Evolutionary conservation across 2,797 vertebrate genomes (phyloP).

Genomic region (Bovichtus variegatus): DNA sequence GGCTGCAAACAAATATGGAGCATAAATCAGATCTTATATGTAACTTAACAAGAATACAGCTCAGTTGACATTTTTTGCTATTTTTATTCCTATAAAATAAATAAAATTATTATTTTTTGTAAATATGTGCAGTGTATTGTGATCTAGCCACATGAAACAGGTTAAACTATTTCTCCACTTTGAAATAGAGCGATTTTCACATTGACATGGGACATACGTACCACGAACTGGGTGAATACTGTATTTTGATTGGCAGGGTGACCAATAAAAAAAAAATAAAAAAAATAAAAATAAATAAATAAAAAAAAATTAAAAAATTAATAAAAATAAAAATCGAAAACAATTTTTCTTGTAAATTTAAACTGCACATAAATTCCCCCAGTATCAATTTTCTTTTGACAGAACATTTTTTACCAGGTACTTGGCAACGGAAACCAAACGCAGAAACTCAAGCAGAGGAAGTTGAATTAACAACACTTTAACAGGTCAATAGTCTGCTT

Average conservation of each 20-base stretch:
- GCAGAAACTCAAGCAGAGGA: not conserved
- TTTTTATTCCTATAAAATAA: too few species aligned
- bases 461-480: conserved; percentile 10
- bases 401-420: too few species aligned
- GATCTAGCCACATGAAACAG: not conserved
- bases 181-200: not conserved
- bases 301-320: too few species aligned
- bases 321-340: too few species aligned
- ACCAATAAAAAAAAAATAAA: too few species aligned
- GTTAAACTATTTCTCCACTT: not conserved
- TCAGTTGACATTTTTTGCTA: not conserved
- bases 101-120: not conserved
- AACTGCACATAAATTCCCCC: not conserved
- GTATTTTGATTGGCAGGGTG: too few species aligned
- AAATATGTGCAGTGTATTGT: not conserved
- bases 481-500: not conserved
- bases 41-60: not conserved
- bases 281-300: too few species aligned
- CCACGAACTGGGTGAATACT: too few species aligned
- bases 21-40: not conserved
- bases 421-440: not conserved
- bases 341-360: not conserved
- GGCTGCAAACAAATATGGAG: not conserved
- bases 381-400: not conserved
- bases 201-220: not conserved